Base-by-base conservation (phyloP, 2,888 invertebrate genomes). In the Osedax fenrisi region DNA sequence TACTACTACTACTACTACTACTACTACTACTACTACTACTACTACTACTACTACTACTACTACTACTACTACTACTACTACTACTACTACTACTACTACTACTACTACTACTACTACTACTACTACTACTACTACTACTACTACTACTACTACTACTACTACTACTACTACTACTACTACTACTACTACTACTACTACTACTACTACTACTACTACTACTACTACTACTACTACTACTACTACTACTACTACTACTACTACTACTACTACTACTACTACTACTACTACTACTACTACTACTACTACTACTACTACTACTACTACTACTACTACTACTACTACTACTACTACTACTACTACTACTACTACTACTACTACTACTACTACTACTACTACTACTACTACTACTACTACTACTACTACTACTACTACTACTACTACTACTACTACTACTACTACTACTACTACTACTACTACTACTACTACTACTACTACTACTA, bases 151-250 rank as follows among this genome's bases (percentile, higher is more conserved):
- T 59, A 27, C 21, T 25, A 26, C 74, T 24, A 24, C 21, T 10
- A 27, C 61, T 41, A 73, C 68, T 22, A 66, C 56, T n/a, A 64
- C 21, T 24, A 67, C 59, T 24, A 22, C 41, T 3, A 27, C 27
- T 2, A 22, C 25, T 5, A 70, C 26, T 26, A 66, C 72, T 22
- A 26, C 61, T 3, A 66, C 79, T 2, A 79, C 79, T 24, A 79
- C 78, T 72, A 78, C 78, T 2, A 76, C 79, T 13, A 79, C 80
- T 3, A 79, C 80, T 3, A 75, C 79, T 27, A 79, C 80, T 61
- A 61, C 61, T 61, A 2, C 61, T 61, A 2, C 61, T 3, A 3
- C 61, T 61, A 3, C 61, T 22, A 3, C 3, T 61, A 3, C 3
- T 3, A 3, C 3, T 61, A 61, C 3, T 3, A 3, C 61, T 61